Conservation (phyloP, 2,113 vertebrate genomes). For the Ginglymostoma cirratum region DNA sequence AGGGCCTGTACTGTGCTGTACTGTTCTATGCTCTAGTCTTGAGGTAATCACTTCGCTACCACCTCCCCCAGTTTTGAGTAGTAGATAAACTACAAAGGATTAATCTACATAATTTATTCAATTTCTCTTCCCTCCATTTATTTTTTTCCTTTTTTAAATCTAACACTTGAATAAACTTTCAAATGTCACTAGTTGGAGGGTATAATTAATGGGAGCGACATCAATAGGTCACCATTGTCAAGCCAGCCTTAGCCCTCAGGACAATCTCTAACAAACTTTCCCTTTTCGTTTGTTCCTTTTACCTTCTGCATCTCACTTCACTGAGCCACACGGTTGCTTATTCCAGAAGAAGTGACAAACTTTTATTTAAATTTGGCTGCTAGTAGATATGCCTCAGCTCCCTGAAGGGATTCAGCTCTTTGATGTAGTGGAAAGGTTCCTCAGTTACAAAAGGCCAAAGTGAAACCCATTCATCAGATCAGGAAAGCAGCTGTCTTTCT, state of each 20-base stretch:
- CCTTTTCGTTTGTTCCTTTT: background rate
- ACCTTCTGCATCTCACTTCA: background rate
- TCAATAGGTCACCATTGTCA: background rate
- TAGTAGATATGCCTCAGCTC: background rate
- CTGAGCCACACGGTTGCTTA: background rate
- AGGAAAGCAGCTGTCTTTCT: background rate
- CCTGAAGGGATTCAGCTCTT: conserved; percentile 3
- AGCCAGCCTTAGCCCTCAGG: too few species aligned
- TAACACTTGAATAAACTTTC: conserved; percentile 23
- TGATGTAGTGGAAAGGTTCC: conserved; percentile 1
- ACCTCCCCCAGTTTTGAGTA: too few species aligned
- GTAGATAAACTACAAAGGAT: background rate
- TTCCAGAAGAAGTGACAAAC: background rate
- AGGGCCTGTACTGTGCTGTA: too few species aligned
- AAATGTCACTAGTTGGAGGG: background rate
- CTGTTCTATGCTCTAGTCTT: too few species aligned
- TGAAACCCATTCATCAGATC: conserved; percentile 22
- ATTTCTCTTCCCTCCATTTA: background rate
- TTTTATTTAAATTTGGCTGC: background rate
- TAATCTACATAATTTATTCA: conserved; percentile 25
- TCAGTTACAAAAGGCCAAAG: conserved; percentile 7
- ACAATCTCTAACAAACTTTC: background rate
- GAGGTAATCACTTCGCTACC: too few species aligned
- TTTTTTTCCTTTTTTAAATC: background rate
- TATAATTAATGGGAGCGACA: background rate